phyloP scores from a whole-genome alignment of 1,140 invertebrate species.

The Agrilus planipennis region DNA sequence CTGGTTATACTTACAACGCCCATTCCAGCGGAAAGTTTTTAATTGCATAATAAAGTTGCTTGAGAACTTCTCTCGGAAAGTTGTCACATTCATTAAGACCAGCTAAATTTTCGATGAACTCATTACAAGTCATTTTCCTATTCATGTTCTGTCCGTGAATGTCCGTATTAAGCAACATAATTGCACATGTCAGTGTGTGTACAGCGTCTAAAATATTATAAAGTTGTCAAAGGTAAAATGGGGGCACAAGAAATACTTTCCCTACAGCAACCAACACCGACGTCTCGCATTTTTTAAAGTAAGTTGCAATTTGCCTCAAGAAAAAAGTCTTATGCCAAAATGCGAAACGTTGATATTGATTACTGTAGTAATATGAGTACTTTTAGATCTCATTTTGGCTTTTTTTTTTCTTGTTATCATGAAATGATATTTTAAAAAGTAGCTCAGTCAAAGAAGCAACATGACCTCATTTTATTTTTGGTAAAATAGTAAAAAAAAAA shows the following conservation, averaged over 20 bases:
- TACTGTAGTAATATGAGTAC: no score
- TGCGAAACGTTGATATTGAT: no score
- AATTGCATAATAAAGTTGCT: conserved; percentile 87
- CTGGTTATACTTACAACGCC: conserved; percentile 73
- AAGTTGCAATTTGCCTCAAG: no score
- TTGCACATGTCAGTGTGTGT: conserved; percentile 96
- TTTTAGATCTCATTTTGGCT: no score
- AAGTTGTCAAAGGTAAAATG: conserved; percentile 2
- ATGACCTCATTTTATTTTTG: no score
- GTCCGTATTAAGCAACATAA: conserved; percentile 98
- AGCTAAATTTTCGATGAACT: conserved; percentile 94
- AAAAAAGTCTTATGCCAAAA: no score
- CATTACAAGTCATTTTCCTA: conserved; percentile 89
- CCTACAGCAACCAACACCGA: no score
- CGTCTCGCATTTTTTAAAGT: no score
- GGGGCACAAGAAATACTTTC: no score
- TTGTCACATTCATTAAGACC: conserved; percentile 94
- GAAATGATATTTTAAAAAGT: neutral
- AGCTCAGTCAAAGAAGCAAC: no score
- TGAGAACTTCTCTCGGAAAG: conserved; percentile 87
- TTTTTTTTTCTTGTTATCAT: no score
- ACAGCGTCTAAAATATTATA: conserved; percentile 70
- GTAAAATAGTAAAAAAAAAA: no score
- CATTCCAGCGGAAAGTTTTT: conserved; percentile 86
- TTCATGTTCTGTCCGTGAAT: conserved; percentile 83